Conservation (phyloP, 92 coral and sea anemone genomes). For the Palythoa heliodiscus region DNA sequence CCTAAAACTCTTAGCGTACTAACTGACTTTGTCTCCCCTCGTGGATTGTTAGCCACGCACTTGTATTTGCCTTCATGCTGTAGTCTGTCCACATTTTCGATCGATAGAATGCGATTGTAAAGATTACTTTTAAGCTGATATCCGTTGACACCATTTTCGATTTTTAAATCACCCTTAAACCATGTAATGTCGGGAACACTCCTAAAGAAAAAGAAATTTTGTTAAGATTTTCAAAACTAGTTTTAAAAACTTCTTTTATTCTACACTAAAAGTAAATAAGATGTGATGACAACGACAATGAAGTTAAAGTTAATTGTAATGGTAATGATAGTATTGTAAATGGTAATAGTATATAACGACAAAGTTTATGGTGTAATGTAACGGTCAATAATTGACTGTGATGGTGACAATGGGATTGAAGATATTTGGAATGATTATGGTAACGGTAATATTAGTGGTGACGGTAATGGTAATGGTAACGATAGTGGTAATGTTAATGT, state of each 20-base stretch:
- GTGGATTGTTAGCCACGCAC: neutral
- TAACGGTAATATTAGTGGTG: too few species aligned
- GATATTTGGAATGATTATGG: too few species aligned
- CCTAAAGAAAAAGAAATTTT: neutral
- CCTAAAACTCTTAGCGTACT: slow-evolving; percentile 15
- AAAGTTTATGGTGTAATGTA: too few species aligned
- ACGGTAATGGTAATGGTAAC: too few species aligned
- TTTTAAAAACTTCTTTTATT: too few species aligned
- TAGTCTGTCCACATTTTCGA: neutral
- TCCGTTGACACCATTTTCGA: slow-evolving; percentile 9
- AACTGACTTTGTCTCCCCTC: neutral
- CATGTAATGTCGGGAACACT: slow-evolving; percentile 26
- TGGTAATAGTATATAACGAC: too few species aligned
- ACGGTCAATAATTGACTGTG: too few species aligned
- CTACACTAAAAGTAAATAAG: neutral
- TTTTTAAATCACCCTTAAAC: neutral
- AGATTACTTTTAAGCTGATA: neutral
- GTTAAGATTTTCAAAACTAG: neutral
- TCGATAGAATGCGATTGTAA: neutral
- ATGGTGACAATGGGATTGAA: too few species aligned
- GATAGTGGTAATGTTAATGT: too few species aligned
- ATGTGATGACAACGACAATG: neutral
- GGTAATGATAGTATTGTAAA: too few species aligned
- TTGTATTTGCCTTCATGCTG: slow-evolving; percentile 25
- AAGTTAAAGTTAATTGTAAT: too few species aligned